Evolutionary conservation across 2,797 vertebrate species (phyloP).

Genomic region (Melopsittacus undulatus): DNA sequence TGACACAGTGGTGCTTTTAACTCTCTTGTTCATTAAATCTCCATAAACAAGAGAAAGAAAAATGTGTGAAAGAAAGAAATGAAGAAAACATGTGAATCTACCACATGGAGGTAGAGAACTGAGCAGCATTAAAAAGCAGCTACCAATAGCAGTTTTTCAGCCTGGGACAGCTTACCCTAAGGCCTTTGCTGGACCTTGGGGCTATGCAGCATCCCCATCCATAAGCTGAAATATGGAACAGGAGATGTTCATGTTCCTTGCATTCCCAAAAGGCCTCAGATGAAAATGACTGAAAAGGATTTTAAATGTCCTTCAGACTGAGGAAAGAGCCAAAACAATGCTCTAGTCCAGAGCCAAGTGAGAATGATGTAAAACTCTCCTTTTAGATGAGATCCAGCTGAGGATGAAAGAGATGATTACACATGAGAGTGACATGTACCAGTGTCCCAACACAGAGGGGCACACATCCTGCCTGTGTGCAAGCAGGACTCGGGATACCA

Average conservation of each 20-base stretch:
- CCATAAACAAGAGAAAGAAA: not conserved
- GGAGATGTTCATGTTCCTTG: not conserved
- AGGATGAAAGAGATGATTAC: too few relatives aligned
- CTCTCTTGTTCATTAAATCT: not conserved
- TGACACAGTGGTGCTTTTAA: not conserved
- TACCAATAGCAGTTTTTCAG: not conserved
- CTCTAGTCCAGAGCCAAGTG: not conserved
- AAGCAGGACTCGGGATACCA: not conserved
- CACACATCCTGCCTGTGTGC: not conserved
- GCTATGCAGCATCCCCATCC: not conserved
- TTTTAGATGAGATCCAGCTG: not conserved
- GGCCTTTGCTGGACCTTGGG: not conserved
- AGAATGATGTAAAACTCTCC: accelerated
- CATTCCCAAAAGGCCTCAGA: not conserved
- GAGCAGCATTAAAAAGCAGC: not conserved
- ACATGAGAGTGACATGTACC: not conserved
- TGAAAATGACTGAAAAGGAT: not conserved
- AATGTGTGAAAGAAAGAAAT: not conserved
- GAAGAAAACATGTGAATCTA: not conserved
- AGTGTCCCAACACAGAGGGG: not conserved
- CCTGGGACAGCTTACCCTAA: not conserved
- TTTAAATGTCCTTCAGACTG: not conserved
- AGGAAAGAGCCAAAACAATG: not conserved
- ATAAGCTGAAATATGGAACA: not conserved
- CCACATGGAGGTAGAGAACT: not conserved